Percentiles rank a stretch among this genome's conserved stretches.
Evolutionary conservation across 2,797 vertebrate species (phyloP).

Genomic region (Pseudomugil gertrudae): DNA sequence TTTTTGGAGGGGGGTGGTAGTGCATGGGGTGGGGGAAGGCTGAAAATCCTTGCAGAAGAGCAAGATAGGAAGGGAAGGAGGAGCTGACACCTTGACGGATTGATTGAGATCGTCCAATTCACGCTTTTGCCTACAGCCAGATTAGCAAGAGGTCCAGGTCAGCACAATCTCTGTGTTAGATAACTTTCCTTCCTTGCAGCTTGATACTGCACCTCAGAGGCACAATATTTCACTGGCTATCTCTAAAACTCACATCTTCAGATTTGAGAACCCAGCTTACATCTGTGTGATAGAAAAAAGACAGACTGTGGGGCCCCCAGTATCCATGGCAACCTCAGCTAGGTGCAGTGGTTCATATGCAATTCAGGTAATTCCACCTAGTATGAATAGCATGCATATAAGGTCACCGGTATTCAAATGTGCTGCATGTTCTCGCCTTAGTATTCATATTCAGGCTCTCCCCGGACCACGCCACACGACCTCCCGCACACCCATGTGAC

Average conservation of each 20-base stretch:
- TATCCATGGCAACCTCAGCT: constrained; percentile 78
- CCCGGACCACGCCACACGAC: constrained; percentile 18
- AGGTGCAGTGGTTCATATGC: constrained; percentile 75
- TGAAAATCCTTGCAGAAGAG: constrained; percentile 28
- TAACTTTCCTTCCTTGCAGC: constrained; percentile 65
- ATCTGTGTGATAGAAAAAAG: constrained; percentile 20
- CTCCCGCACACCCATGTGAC: constrained; percentile 22
- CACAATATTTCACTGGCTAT: constrained; percentile 52
- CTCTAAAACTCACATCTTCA: constrained; percentile 58
- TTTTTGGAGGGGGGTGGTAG: too few relatives aligned
- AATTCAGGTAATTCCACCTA: constrained; percentile 72
- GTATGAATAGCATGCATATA: constrained; percentile 68
- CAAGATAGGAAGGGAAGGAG: constrained; percentile 43
- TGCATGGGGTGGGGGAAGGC: neutral
- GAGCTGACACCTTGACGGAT: constrained; percentile 75
- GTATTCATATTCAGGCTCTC: constrained; percentile 43
- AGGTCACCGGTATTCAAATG: constrained; percentile 76
- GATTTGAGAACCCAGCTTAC: constrained; percentile 36
- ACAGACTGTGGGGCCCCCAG: constrained; percentile 58
- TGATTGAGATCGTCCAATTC: constrained; percentile 75
- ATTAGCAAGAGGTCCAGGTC: constrained; percentile 76
- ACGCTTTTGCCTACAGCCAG: constrained; percentile 68
- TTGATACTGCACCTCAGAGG: constrained; percentile 52
- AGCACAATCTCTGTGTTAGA: constrained; percentile 74
- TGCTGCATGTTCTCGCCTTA: constrained; percentile 18